Evolutionary conservation across 2,113 vertebrate species (phyloP).

Genomic region (Platysternon megacephalum): DNA sequence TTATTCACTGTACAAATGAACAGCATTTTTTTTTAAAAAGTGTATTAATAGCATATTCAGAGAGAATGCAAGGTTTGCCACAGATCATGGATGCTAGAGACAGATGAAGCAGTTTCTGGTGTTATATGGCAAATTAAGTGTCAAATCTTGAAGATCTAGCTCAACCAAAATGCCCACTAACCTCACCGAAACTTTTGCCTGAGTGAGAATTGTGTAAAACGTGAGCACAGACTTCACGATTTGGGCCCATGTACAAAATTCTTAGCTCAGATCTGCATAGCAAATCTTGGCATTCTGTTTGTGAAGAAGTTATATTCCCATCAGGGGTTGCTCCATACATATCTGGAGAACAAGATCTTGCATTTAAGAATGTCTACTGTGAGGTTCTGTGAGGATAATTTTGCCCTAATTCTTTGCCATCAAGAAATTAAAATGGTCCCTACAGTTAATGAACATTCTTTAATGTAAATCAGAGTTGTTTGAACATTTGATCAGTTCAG

Average conservation of each 20-base stretch:
- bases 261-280: background rate
- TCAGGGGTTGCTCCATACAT: background rate
- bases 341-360: background rate
- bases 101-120: background rate
- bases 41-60: background rate
- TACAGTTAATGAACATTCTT: background rate
- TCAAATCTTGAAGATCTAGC: background rate
- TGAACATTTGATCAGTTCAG: background rate
- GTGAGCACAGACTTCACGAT: background rate
- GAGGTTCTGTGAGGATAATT: background rate
- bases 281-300: background rate
- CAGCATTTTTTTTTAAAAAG: rapidly evolving
- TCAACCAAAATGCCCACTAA: background rate
- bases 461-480: background rate
- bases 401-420: background rate
- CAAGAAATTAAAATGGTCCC: background rate
- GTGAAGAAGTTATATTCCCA: background rate
- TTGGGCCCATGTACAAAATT: rapidly evolving
- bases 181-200: background rate
- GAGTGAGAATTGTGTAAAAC: background rate
- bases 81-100: background rate
- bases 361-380: background rate
- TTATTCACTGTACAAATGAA: background rate
- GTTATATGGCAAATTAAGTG: background rate
- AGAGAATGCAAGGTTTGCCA: background rate